Conservation (phyloP, 1,140 invertebrate genomes). For the Trialeurodes vaporariorum region DNA sequence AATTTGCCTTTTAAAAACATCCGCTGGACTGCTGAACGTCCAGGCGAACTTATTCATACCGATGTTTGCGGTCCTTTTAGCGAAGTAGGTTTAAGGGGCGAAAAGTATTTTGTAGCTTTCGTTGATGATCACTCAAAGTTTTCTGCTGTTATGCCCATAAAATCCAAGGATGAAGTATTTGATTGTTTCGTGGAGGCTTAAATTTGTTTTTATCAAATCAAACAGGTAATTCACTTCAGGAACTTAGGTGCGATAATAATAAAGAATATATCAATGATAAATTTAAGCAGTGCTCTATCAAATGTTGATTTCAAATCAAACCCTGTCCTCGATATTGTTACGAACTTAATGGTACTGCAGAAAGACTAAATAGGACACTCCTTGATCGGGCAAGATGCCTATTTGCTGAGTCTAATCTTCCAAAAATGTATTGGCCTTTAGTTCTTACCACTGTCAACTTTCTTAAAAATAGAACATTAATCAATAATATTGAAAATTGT, state of each 20-base stretch:
- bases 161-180: background rate
- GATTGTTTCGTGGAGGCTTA: background rate
- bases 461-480: background rate
- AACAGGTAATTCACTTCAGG: slow-evolving; percentile 24
- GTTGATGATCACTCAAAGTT: background rate
- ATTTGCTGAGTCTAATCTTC: background rate
- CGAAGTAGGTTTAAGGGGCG: background rate
- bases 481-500: background rate
- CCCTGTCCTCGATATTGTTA: background rate
- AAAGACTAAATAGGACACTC: background rate
- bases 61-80: background rate
- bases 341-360: background rate
- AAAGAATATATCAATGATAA: slow-evolving; percentile 30
- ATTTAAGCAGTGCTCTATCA: slow-evolving; percentile 14
- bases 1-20: background rate
- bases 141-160: background rate
- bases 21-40: background rate
- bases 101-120: background rate
- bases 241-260: slow-evolving; percentile 35
- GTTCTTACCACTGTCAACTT: background rate
- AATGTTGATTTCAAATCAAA: background rate
- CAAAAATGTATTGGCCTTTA: background rate
- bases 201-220: slow-evolving; percentile 16
- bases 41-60: background rate
- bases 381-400: background rate